Base-by-base conservation (phyloP, 2,113 vertebrate species). In the Grallaria varia region DNA sequence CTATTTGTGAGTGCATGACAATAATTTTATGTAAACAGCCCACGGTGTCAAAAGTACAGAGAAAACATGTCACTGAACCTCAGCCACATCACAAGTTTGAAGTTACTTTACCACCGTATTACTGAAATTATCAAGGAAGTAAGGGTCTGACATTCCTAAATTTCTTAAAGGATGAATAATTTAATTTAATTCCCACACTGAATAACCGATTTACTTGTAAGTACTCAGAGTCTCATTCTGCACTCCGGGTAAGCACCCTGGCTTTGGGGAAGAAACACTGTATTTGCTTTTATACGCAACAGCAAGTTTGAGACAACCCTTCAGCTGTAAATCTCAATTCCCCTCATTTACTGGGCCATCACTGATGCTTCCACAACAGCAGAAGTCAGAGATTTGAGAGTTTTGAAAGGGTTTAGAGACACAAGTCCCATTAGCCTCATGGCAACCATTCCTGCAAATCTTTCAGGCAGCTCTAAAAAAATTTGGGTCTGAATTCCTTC, bases 141-240 rank as follows among this genome's bases (percentile, higher is more conserved):
- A 93, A 86, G 55, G 86, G 62, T 62, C 69, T 84, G 88, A 92
- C 6, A 4, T 20, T 71, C 47, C 79, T 93, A 92, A 90, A 95
- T 95, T 96, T 94, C 96, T 96, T 92, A 94, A 93, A 95, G 88
- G 92, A 96, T 95, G 92, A 94, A 95, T 96, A 97, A 92, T 90
- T 96, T 92, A 49, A 75, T 92, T 93, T 96, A 86, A 96, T 94
- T 94, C 92, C 86, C 80, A 69, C 0, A 0, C 52, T 73, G 92
- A 96, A 87, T 87, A 97, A 86, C 80, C 95, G 95, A 95, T 96
- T 96, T 96, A 82, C 92, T 96, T 89, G 92, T 95, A 94, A 97
- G 82, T 71, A 83, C 90, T 87, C 69, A 84, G 83, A 39, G 71
- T 67, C 84, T 60, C 92, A 73, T 93, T 95, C 90, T 95, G 73